Evolutionary conservation across 2,113 vertebrate species (phyloP), one percentile per base, ranked within the genome.

Genomic region (Pseudorhombus dupliciocellatus): DNA sequence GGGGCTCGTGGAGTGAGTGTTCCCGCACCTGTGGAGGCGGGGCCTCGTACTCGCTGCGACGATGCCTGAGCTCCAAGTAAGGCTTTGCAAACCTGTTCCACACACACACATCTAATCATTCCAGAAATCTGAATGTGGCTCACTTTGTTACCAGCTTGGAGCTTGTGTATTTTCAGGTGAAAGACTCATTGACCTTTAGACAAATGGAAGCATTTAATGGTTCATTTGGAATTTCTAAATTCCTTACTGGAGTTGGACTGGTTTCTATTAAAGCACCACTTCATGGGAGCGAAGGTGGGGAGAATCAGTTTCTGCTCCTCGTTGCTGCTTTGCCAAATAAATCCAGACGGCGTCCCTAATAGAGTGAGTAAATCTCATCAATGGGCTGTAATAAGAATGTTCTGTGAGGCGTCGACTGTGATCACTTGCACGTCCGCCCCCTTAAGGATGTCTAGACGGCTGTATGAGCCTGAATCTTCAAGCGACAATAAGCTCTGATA

Each of bases 1-100:
- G 97, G 97, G 97, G 97, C 24, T 92, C 93, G 0, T 99, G 97
- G 97, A 99, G 97, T 0, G 97, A 98, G 71, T 99, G 97, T 69
- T 99, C 97, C 0, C 95, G 97, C 31, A 97, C 96, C 46, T 99
- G 97, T 34, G 97, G 95, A 4, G 97, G 97, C 24, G 97, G 97
- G 0, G 97, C 97, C 61, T 98, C 97, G 0, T 99, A 99, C 81
- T 98, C 97, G 0, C 90, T 99, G 59, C 92, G 97, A 79, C 94
- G 97, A 72, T 98, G 97, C 83, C 95, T 98, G 59, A 95, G 95
- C 87, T 98, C 94, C 94, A 97, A 94, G 97, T 98, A 96, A 89
- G 84, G 7, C 24, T 14, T 25, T 40, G n/a, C 37, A 10, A 2
- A 28, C n/a, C 9, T 52, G 50, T 21, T n/a, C 5, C 40, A 18